Percentiles rank a stretch among this genome's conserved stretches.
These are phyloP conservation scores for Yoshiicerus persimilis DNA, from an alignment of 1,140 invertebrate genomes.

Conservation along the genomic window DNA sequence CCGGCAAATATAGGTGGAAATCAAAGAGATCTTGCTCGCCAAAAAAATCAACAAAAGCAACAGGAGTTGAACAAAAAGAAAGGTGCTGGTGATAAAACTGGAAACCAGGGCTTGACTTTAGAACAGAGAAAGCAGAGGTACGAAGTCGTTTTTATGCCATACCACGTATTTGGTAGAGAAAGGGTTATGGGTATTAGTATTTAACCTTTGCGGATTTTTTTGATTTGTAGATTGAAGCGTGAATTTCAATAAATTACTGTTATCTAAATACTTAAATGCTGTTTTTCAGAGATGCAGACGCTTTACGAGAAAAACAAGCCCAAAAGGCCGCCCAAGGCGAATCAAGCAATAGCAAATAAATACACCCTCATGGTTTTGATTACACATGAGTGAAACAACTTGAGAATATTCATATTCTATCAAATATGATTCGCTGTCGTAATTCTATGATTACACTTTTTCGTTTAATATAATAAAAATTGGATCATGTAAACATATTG, in stretches of 20 bases:
- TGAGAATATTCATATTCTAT: too few species aligned
- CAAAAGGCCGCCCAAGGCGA: conserved; percentile 30
- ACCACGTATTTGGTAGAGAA: too few species aligned
- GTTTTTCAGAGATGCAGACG: conserved; percentile 70
- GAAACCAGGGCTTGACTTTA: conserved; percentile 69
- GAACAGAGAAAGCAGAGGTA: conserved; percentile 78
- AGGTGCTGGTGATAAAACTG: conserved; percentile 62
- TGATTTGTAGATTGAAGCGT: neutral
- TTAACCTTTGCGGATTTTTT: too few species aligned
- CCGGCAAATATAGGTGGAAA: conserved; percentile 69
- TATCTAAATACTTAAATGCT: conserved; percentile 51
- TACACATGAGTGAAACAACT: neutral
- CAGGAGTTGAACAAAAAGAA: conserved; percentile 68
- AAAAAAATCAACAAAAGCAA: conserved; percentile 78
- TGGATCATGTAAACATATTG: too few species aligned
- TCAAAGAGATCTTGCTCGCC: conserved; percentile 80
- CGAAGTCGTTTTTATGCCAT: too few species aligned
- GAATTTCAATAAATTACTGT: too few species aligned
- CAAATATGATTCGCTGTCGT: too few species aligned
- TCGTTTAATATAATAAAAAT: too few species aligned
- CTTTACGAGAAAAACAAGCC: conserved; percentile 75
- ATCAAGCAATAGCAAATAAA: neutral
- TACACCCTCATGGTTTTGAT: too few species aligned
- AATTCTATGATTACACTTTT: too few species aligned
- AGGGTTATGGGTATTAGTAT: too few species aligned